Conservation (phyloP, 2,888 invertebrate species). For the Chaetoderma sp. region DNA sequence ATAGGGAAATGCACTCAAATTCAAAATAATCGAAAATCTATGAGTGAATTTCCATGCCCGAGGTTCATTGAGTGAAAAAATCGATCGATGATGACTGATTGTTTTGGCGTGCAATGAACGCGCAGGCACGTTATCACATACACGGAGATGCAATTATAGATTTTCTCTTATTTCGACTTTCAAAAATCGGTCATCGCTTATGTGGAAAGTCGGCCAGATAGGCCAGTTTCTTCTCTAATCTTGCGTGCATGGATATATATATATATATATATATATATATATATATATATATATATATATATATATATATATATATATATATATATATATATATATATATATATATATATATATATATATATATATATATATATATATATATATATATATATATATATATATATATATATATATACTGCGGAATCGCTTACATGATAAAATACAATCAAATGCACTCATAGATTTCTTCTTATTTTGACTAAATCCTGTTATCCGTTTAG, state of each 20-base stretch:
- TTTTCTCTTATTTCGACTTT: too few species aligned
- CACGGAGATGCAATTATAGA: too few species aligned
- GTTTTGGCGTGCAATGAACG: neutral
- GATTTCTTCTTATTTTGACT: too few species aligned
- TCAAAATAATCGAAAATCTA: neutral
- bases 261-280: slow-evolving; percentile 1
- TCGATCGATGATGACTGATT: neutral
- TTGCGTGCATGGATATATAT: neutral
- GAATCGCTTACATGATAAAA: too few species aligned
- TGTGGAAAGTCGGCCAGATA: neutral
- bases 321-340: neutral
- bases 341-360: slow-evolving; percentile 12
- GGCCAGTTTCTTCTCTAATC: neutral
- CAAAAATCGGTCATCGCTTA: too few species aligned
- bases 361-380: slow-evolving; percentile 6
- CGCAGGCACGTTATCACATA: neutral
- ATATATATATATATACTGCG: too few species aligned
- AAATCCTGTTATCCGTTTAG: too few species aligned
- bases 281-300: neutral
- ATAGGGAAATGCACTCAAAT: neutral
- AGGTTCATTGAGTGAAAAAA: neutral
- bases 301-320: slow-evolving; percentile 1
- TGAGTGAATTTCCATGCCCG: neutral
- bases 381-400: too few species aligned
- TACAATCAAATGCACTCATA: too few species aligned